Evolutionary conservation across 2,888 invertebrate species (phyloP).

Genomic region (Atethmia centrago): DNA sequence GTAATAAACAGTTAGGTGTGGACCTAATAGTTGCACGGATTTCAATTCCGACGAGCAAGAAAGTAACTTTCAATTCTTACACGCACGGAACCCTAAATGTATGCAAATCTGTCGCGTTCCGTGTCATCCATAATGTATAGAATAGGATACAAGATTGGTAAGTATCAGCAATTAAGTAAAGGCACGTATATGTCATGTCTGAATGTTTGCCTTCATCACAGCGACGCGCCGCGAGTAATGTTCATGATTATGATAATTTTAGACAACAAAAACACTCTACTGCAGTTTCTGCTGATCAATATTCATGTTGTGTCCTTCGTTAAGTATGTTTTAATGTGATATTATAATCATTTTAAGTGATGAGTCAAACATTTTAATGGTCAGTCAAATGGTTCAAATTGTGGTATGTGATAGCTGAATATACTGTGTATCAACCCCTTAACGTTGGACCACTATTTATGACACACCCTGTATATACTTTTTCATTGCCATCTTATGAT

Average conservation of each 20-base stretch:
- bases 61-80: constrained; percentile 40
- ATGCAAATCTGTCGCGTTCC: constrained; percentile 37
- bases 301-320: constrained; percentile 44
- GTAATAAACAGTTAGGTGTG: too few species aligned
- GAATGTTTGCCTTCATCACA: constrained; percentile 52
- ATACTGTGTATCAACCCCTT: too few species aligned
- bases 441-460: too few species aligned
- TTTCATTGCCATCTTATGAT: constrained; percentile 23
- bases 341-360: too few species aligned
- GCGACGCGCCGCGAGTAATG: constrained; percentile 27
- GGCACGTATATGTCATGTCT: constrained; percentile 55
- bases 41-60: constrained; percentile 19
- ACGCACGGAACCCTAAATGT: constrained; percentile 30
- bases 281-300: constrained; percentile 52
- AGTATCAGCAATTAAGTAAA: constrained; percentile 52
- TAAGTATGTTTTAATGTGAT: constrained; percentile 50
- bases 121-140: constrained; percentile 47
- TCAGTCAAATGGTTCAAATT: too few species aligned
- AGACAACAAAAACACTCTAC: constrained; percentile 41
- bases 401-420: too few species aligned
- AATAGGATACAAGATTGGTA: constrained; percentile 51
- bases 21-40: not conserved
- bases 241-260: constrained; percentile 60
- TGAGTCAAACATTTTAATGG: too few species aligned
- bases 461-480: too few species aligned